Evolutionary conservation across 1,140 invertebrate genomes (phyloP), one percentile per base, ranked within the genome.

Genomic region (Drosophila simulans): DNA sequence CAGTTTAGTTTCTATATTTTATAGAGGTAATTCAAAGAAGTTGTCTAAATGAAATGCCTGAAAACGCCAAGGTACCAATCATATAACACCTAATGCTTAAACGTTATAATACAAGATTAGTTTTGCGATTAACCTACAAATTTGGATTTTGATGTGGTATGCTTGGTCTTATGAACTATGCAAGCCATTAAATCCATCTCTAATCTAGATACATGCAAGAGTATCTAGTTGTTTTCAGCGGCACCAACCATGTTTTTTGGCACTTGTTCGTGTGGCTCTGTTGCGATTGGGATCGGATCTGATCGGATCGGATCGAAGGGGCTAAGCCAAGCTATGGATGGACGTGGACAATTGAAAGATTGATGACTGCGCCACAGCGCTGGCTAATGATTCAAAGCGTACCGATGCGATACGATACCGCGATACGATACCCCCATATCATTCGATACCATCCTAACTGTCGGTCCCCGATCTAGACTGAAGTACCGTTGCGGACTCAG

Each of bases 331-430:
- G 51, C 68, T 13, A 25, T 42, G 59, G 59, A 25, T 42, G 59
- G 59, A 58, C 43, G 63, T 53, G 49, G 59, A 71, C 63, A 84
- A 80, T 84, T 85, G 81, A 51, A 84, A 84, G 77, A 84, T 84
- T 84, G 82, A 84, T 84, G 77, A 63, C 63, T 69, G 35, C 31
- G 58, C 45, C 62, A 52, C 60, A 4, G 46, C 25, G 31, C 42
- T 62, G 66, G 55, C 66, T 84, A 84, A 84, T 84, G 72, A 85
- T 20, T 53, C 72, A 77, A 84, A 84, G 81, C 77, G 62, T 40
- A 35, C 48, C 48, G 48, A 48, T 5, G 17, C 42, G 35, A n/a
- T 43, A 51, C 35, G 20, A 52, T 34, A 46, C 77, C 53, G 5
- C 7, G 27, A 31, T 31, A 7, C 27, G 8, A 10, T 3, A 10